A percentile compares a stretch with the other conserved stretches of the same genome.
These are phyloP conservation scores for Drosophila bunnanda DNA, from an alignment of 2,888 invertebrate genomes.

Conservation along the genomic window DNA sequence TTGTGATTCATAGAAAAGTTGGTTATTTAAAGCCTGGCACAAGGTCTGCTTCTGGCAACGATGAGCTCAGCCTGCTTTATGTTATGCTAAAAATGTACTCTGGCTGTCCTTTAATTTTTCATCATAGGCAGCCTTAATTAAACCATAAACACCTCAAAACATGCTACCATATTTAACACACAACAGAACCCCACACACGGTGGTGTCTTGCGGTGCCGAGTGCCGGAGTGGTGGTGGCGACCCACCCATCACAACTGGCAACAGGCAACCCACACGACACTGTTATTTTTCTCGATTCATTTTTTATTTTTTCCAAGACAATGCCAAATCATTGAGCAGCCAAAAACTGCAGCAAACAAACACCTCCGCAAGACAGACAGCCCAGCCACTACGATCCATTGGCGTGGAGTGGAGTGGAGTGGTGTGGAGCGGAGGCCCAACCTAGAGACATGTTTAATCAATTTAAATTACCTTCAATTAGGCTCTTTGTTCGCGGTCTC, in stretches of 20 bases:
- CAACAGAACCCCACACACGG: constrained; percentile 57
- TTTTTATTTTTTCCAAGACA: constrained; percentile 54
- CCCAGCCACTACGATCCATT: constrained; percentile 23
- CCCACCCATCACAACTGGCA: constrained; percentile 47
- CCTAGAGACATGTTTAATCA: constrained; percentile 66
- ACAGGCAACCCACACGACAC: constrained; percentile 40
- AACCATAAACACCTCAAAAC: constrained; percentile 77
- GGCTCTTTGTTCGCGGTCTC: constrained; percentile 62
- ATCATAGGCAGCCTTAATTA: constrained; percentile 64
- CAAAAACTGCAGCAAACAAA: constrained; percentile 64
- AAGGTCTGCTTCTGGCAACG: constrained; percentile 24
- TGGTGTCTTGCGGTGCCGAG: constrained; percentile 4
- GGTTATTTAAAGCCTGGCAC: constrained; percentile 15
- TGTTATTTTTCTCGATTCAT: constrained; percentile 13
- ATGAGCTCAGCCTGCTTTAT: constrained; percentile 19
- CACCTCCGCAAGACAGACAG: constrained; percentile 54
- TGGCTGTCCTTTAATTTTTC: constrained; percentile 60
- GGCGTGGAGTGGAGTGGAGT: neutral
- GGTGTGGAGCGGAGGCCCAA: constrained; percentile 26
- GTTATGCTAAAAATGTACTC: constrained; percentile 2
- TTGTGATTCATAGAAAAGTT: constrained; percentile 36
- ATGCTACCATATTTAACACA: constrained; percentile 69
- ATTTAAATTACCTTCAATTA: constrained; percentile 80
- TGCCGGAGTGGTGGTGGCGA: constrained; percentile 17
- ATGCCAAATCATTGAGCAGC: constrained; percentile 66